Percentiles rank a stretch among this genome's conserved stretches.
Evolutionary conservation across 1,140 invertebrate genomes (phyloP).

Genomic region (Thalassaphorura encarpata): DNA sequence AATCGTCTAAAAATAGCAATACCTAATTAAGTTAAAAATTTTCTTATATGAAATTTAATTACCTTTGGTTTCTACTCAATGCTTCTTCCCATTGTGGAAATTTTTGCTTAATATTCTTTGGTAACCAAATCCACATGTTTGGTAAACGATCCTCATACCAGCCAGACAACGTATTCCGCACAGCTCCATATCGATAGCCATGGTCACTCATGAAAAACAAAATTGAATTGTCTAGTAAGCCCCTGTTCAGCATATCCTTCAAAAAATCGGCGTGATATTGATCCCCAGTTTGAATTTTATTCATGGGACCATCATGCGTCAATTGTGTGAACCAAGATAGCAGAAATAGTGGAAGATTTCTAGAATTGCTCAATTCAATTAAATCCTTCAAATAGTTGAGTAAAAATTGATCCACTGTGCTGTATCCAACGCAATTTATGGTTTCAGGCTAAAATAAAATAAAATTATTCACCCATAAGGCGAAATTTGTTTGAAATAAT

Average conservation of each 20-base stretch:
- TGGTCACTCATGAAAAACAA: slow-evolving; percentile 49
- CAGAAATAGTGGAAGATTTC: slow-evolving; percentile 7
- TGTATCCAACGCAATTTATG: slow-evolving; percentile 15
- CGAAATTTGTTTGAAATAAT: background rate
- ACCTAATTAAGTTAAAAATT: too few relatives aligned
- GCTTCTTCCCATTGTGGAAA: slow-evolving; percentile 36
- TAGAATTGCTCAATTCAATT: background rate
- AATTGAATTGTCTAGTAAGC: slow-evolving; percentile 39
- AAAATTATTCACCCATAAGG: background rate
- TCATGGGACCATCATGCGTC: slow-evolving; percentile 16
- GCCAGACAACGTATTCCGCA: slow-evolving; percentile 44
- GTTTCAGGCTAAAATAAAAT: background rate
- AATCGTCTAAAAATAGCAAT: too few relatives aligned
- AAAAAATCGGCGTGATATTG: slow-evolving; percentile 5
- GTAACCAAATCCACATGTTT: slow-evolving; percentile 43
- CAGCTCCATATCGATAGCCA: slow-evolving; percentile 40
- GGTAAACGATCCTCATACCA: slow-evolving; percentile 49
- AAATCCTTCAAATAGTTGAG: slow-evolving; percentile 12
- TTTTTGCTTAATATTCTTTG: slow-evolving; percentile 38
- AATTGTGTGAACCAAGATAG: slow-evolving; percentile 20
- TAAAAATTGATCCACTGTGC: slow-evolving; percentile 12
- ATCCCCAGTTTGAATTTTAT: slow-evolving; percentile 2
- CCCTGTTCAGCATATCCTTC: background rate
- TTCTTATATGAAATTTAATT: background rate
- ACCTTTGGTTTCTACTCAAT: slow-evolving; percentile 37